Percentiles rank a stretch among this genome's conserved stretches.
Evolutionary conservation across 2,888 invertebrate species (phyloP).

Genomic region (Phyto melanocephala): DNA sequence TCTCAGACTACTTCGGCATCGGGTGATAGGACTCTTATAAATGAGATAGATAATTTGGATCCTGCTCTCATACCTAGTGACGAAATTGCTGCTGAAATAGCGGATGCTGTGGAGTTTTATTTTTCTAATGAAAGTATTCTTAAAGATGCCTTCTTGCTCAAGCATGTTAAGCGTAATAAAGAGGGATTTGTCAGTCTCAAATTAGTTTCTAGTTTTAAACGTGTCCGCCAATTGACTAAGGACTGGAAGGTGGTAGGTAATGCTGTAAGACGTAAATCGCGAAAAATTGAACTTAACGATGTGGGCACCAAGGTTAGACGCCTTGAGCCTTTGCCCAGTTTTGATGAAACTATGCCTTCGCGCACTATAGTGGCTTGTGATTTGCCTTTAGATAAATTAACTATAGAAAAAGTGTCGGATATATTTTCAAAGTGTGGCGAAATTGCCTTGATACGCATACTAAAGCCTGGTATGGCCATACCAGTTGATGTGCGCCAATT

Average conservation of each 20-base stretch:
- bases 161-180: constrained; percentile 96
- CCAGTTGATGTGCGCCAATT: constrained; percentile 95
- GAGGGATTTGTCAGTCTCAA: constrained; percentile 97
- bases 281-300: constrained; percentile 92
- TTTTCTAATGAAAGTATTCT: constrained; percentile 97
- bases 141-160: constrained; percentile 96
- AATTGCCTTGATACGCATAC: constrained; percentile 91
- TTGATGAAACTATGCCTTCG: constrained; percentile 95
- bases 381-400: constrained; percentile 90
- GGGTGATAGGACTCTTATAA: constrained; percentile 64
- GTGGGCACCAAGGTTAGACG: constrained; percentile 93
- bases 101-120: constrained; percentile 95
- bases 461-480: constrained; percentile 92
- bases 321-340: constrained; percentile 89
- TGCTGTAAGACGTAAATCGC: constrained; percentile 87
- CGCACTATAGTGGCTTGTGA: constrained; percentile 93
- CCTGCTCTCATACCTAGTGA: constrained; percentile 83
- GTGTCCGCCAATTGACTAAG: constrained; percentile 95
- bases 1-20: constrained; percentile 50
- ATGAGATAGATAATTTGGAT: constrained; percentile 76
- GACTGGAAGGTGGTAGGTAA: constrained; percentile 96
- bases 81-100: constrained; percentile 88
- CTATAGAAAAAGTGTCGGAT: constrained; percentile 94
- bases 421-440: constrained; percentile 93
- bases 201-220: constrained; percentile 95